Evolutionary conservation across 2,888 invertebrate genomes (phyloP), one percentile per base, ranked within the genome.

Genomic region (Crioceris asparagi): DNA sequence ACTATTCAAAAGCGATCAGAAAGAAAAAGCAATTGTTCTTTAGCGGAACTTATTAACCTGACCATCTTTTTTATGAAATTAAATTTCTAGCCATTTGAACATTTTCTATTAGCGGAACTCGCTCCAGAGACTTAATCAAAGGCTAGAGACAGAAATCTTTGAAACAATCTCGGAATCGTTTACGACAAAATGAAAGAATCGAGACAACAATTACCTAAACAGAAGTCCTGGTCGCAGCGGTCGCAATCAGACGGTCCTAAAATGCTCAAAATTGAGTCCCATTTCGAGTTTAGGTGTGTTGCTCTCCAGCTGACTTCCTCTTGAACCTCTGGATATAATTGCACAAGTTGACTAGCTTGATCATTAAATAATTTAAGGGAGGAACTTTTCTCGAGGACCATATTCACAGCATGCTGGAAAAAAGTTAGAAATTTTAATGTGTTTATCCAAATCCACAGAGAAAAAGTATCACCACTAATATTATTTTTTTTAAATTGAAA

Each of bases 361-460:
- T 85, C 85, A 50, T 82, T 79, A 59, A 86, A 83, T 60, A 81
- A 69, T 53, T 77, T 72, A 46, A 81, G 73, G 44, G 81, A 72
- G 31, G 79, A 77, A 49, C 79, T 79, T 57, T 78, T 77, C 48
- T 81, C 75, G 54, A 75, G 71, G 61, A 85, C 64, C 66, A 84
- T 83, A 53, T 80, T 77, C 71, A 82, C 77, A 58, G 82, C 81
- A 59, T 71, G 75, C 85, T 85, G 66, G 16, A 69, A 68, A 43
- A 44, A 49, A 43, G n/a, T n/a, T n/a, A n/a, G n/a, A n/a, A n/a
- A n/a, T n/a, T n/a, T n/a, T n/a, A n/a, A n/a, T n/a, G n/a, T n/a
- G n/a, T n/a, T n/a, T 31, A 39, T 27, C 16, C 26, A 38, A 18
- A 38, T 35, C 39, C 31, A 35, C 38, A 40, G 18, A 19, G 10